Base-by-base conservation (phyloP, 2,797 vertebrate genomes). In the Rhinichthys osculus region DNA sequence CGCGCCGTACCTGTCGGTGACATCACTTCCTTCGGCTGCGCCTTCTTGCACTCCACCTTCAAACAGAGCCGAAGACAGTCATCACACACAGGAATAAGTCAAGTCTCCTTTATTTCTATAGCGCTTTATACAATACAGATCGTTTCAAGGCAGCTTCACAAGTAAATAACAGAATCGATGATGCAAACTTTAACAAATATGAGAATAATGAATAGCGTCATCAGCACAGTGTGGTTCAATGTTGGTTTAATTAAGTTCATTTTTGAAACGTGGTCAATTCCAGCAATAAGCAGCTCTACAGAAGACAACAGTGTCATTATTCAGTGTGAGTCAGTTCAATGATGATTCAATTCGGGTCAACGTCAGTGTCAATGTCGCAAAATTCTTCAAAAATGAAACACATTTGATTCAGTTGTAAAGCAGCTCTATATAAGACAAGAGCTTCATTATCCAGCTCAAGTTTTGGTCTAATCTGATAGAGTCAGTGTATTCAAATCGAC, bases 41-140 rank as follows among this genome's bases (percentile, higher is more conserved):
- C 97, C 91, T 97, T 97, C 93, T 97, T 97, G 93, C 96, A 97
- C 92, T 97, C 97, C 92, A 97, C 97, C 97, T 97, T 93, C 95
- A 81, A 69, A 64, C 62, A 30, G 62, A 30, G 27, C 62, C 62
- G 62, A 30, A 64, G 62, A 64, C 62, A 16, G 13, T 30, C 62
- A 1, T 66, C 27, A 33, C 62, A 66, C 27, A 8, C 62, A 62
- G 57, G n/a, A 59, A 59, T 11, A 59, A 59, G 54, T 23, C 54
- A n/a, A 62, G n/a, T 16, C 27, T 62, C n/a, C n/a, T 62, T 14
- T 11, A 27, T 62, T 30, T 30, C 13, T 64, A 64, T 30, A 30
- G 62, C 1, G 2, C n/a, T 64, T 30, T 16, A 30, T 7, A 64
- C n/a, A 64, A 30, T 16, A 64, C 5, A 64, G 62, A 30, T 16